Conservation (phyloP, 2,888 invertebrate genomes). For the Syrista parreyssii region DNA sequence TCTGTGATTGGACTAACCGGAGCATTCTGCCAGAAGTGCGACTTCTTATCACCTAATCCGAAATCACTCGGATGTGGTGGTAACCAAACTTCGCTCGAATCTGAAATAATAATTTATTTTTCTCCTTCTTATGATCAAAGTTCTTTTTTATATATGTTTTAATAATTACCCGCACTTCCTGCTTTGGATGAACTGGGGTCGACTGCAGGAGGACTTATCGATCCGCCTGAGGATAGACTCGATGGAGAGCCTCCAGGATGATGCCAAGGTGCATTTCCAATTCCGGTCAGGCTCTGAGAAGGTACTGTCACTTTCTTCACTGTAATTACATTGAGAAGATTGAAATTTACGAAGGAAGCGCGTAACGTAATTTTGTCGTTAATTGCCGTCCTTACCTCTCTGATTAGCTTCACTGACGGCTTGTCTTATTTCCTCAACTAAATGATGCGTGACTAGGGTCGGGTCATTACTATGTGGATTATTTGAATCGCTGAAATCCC, state of each 20-base stretch:
- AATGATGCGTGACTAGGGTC: slow-evolving; percentile 81
- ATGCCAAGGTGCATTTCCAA: slow-evolving; percentile 63
- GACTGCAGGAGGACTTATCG: slow-evolving; percentile 59
- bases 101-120: slow-evolving; percentile 36
- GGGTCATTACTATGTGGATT: slow-evolving; percentile 72
- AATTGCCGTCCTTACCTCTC: slow-evolving; percentile 72
- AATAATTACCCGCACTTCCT: slow-evolving; percentile 44
- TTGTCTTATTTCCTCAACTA: slow-evolving; percentile 88
- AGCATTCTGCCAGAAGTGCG: slow-evolving; percentile 77
- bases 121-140: background rate
- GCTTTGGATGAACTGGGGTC: slow-evolving; percentile 61
- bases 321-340: slow-evolving; percentile 52
- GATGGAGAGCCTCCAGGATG: slow-evolving; percentile 75
- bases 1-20: slow-evolving; percentile 71
- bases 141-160: background rate
- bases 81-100: slow-evolving; percentile 68
- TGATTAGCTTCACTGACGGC: slow-evolving; percentile 91
- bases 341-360: background rate
- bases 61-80: slow-evolving; percentile 71
- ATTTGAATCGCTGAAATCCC: slow-evolving; percentile 73
- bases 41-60: slow-evolving; percentile 72
- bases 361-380: background rate
- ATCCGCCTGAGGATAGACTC: slow-evolving; percentile 73
- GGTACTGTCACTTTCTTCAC: slow-evolving; percentile 77
- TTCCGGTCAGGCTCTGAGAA: slow-evolving; percentile 69